Evolutionary conservation across 2,797 vertebrate species (phyloP).

Genomic region (Tenualosa ilisha): DNA sequence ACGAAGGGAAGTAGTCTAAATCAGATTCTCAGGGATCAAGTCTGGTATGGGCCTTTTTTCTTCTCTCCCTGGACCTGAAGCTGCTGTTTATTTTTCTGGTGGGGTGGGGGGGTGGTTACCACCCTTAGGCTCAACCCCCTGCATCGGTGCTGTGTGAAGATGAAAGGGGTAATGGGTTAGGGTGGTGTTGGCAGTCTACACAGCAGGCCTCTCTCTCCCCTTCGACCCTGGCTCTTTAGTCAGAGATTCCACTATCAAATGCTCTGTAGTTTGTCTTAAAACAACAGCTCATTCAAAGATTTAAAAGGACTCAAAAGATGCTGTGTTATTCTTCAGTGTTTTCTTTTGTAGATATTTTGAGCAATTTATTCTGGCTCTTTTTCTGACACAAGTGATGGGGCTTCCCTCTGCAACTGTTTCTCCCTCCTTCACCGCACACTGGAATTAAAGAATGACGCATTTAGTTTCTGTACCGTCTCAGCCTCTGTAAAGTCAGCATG

Average conservation of each 20-base stretch:
- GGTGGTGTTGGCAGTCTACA: slow-evolving; percentile 47
- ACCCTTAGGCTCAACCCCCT: slow-evolving; percentile 44
- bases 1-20: slow-evolving; percentile 7
- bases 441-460: background rate
- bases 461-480: background rate
- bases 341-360: background rate
- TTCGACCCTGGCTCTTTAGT: background rate
- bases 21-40: slow-evolving; percentile 29
- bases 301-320: background rate
- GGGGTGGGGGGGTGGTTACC: background rate
- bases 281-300: slow-evolving; percentile 15
- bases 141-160: slow-evolving; percentile 51
- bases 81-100: slow-evolving; percentile 36
- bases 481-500: background rate
- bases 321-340: background rate
- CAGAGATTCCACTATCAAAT: background rate
- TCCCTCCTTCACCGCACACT: background rate
- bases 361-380: background rate
- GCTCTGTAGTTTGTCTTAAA: background rate
- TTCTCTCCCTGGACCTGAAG: slow-evolving; percentile 43
- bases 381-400: background rate
- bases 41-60: background rate
- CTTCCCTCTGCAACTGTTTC: background rate
- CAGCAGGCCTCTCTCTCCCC: slow-evolving; percentile 36
- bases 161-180: slow-evolving; percentile 46